These are phyloP conservation scores for Theonella swinhoei DNA, from an alignment of 37 sponge, comb jelly and placozoan species.

Conservation along the genomic window DNA sequence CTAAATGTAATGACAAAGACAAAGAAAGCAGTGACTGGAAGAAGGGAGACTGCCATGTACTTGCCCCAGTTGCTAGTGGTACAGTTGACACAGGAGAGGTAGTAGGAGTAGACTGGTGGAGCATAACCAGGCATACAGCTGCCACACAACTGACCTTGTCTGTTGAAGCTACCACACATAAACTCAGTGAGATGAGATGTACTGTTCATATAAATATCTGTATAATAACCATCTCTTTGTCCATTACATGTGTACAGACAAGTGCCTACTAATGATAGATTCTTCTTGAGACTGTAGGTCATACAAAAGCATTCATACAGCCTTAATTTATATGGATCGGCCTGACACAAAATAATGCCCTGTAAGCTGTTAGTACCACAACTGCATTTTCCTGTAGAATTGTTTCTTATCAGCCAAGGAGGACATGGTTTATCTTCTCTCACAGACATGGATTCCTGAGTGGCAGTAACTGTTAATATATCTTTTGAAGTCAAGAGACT, in stretches of 20 bases:
- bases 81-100: conserved; percentile 1
- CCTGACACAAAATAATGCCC: not conserved
- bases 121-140: not conserved
- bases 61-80: conserved; percentile 8
- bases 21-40: not conserved
- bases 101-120: conserved; percentile 10
- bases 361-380: not conserved
- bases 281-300: not conserved
- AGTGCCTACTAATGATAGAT: not conserved
- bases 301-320: not conserved
- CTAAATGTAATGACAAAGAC: not conserved
- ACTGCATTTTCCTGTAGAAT: not conserved
- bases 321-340: not conserved
- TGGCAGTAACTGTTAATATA: no score
- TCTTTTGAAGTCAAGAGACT: no score
- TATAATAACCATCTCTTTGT: not conserved
- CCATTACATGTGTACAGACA: not conserved
- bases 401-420: not conserved
- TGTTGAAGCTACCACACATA: not conserved
- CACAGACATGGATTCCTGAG: no score
- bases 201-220: not conserved
- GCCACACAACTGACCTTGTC: conserved; percentile 6
- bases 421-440: not conserved
- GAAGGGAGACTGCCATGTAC: not conserved
- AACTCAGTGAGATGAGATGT: not conserved